Evolutionary conservation across 2,797 vertebrate species (phyloP).

Genomic region (Hoplostethus atlanticus): DNA sequence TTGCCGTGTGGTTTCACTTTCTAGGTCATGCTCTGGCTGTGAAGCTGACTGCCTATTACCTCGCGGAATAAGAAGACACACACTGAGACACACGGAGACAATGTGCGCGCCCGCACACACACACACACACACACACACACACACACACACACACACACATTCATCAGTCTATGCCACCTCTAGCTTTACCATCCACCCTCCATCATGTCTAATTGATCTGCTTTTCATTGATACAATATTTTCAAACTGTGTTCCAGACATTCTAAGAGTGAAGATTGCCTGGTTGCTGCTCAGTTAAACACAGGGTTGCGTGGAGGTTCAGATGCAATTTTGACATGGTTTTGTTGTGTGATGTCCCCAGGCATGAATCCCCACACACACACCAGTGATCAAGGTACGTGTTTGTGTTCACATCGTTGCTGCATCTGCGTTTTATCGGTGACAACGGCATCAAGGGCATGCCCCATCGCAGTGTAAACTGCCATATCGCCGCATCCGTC

Average conservation of each 20-base stretch:
- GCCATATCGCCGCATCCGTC: slow-evolving; percentile 40
- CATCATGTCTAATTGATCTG: slow-evolving; percentile 48
- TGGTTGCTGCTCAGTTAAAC: slow-evolving; percentile 40
- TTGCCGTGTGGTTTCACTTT: slow-evolving; percentile 83
- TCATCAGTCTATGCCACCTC: slow-evolving; percentile 39
- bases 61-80: slow-evolving; percentile 73
- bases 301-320: slow-evolving; percentile 50
- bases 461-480: slow-evolving; percentile 52
- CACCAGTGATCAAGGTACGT: slow-evolving; percentile 66
- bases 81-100: slow-evolving; percentile 27
- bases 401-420: slow-evolving; percentile 48
- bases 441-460: slow-evolving; percentile 66
- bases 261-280: slow-evolving; percentile 22
- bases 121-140: not conserved
- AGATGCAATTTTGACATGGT: slow-evolving; percentile 39
- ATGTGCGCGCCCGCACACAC: slow-evolving; percentile 9
- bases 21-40: slow-evolving; percentile 86
- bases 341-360: slow-evolving; percentile 52
- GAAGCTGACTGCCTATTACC: slow-evolving; percentile 79
- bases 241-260: slow-evolving; percentile 39
- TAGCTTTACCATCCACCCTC: slow-evolving; percentile 36
- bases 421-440: slow-evolving; percentile 44
- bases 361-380: slow-evolving; percentile 53
- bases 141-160: slow-evolving; percentile 21
- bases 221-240: slow-evolving; percentile 56